Conservation (phyloP, 1,140 invertebrate species). For the Drosophila lini region DNA sequence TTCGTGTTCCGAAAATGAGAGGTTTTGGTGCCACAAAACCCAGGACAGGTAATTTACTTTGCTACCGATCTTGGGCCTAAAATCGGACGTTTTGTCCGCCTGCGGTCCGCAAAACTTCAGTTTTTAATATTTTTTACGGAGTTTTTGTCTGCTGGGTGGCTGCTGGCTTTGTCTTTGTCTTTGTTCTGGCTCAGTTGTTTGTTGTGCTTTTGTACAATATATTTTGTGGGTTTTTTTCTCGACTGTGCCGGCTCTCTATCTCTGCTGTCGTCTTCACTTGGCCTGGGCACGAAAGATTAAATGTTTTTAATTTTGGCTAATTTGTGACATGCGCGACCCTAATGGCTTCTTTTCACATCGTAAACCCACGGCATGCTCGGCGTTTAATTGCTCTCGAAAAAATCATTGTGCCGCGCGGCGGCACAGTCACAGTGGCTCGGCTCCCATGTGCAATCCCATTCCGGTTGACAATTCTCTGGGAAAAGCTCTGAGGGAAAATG, state of each 20-base stretch:
- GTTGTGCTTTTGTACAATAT: slow-evolving; percentile 34
- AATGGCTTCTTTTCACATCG: slow-evolving; percentile 81
- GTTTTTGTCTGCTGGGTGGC: too few species aligned
- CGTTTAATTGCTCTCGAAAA: slow-evolving; percentile 70
- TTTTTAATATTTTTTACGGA: too few species aligned
- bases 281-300: slow-evolving; percentile 64
- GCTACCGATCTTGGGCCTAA: too few species aligned
- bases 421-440: background rate
- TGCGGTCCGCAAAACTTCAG: too few species aligned
- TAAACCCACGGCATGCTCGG: slow-evolving; percentile 51
- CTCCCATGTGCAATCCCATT: slow-evolving; percentile 7
- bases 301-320: slow-evolving; percentile 80
- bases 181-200: slow-evolving; percentile 25
- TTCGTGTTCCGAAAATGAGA: too few species aligned
- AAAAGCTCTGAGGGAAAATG: slow-evolving; percentile 7
- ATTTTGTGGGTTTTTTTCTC: slow-evolving; percentile 62
- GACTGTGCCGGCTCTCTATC: slow-evolving; percentile 11
- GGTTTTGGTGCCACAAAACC: too few species aligned
- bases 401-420: slow-evolving; percentile 24
- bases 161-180: slow-evolving; percentile 42
- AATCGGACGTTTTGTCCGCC: too few species aligned
- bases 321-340: slow-evolving; percentile 80
- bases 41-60: too few species aligned
- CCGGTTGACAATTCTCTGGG: slow-evolving; percentile 70
- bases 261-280: slow-evolving; percentile 34